A percentile compares a stretch with the other conserved stretches of the same genome.
Evolutionary conservation across 2,888 invertebrate species (phyloP).

Genomic region (Perithous albicinctus): DNA sequence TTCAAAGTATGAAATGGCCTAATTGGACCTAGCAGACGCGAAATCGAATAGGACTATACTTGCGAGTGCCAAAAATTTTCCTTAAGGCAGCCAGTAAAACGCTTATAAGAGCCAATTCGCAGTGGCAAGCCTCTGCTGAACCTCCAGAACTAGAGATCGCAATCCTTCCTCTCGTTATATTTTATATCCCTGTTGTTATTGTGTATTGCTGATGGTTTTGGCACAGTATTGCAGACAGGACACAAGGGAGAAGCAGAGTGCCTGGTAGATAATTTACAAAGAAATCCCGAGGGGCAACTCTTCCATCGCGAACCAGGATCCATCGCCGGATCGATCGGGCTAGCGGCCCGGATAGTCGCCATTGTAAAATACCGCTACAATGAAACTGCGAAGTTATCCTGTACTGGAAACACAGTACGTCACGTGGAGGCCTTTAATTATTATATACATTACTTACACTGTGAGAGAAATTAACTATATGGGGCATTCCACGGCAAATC

Average conservation of each 20-base stretch:
- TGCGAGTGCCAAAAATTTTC: background rate
- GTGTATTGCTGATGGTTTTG: conserved; percentile 40
- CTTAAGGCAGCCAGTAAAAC: background rate
- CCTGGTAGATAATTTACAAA: conserved; percentile 8
- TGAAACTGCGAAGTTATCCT: background rate
- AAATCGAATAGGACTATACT: conserved; percentile 29
- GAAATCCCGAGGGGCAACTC: background rate
- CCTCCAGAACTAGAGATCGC: conserved; percentile 20
- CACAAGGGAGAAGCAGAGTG: conserved; percentile 5
- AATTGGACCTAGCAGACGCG: conserved; percentile 41
- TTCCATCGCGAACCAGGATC: background rate
- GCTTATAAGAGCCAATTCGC: conserved; percentile 16
- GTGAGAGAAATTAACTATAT: background rate
- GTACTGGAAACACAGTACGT: background rate
- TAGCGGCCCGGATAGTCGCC: background rate
- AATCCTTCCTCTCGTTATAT: conserved; percentile 32
- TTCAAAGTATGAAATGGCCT: conserved; percentile 18
- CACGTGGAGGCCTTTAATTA: background rate
- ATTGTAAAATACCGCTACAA: background rate
- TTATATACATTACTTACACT: background rate
- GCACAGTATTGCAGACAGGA: conserved; percentile 1
- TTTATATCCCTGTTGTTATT: conserved; percentile 36
- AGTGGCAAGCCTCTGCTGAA: background rate
- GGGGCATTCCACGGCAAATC: too few relatives aligned
- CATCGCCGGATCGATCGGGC: background rate